phyloP scores from a whole-genome alignment of 1,140 invertebrate species.

The Heliconius hermathena region DNA sequence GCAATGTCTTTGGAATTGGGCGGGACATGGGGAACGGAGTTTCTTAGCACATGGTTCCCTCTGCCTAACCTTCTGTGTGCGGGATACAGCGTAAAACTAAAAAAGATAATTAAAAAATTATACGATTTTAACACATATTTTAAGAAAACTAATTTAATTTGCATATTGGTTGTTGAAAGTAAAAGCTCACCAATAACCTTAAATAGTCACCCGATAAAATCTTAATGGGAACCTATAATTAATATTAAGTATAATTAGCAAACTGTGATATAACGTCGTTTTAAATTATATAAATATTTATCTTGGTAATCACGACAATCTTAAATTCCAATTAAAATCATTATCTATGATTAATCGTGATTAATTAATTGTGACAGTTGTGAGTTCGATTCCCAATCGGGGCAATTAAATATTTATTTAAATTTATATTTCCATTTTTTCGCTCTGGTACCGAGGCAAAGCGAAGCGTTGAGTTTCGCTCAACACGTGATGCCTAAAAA shows the following conservation, averaged over 20 bases:
- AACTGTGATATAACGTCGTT: conserved; percentile 1
- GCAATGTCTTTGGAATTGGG: too few relatives aligned
- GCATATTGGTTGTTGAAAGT: background rate
- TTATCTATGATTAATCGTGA: background rate
- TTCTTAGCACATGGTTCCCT: background rate
- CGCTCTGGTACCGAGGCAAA: too few relatives aligned
- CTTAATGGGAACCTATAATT: background rate
- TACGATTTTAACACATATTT: background rate
- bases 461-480: too few relatives aligned
- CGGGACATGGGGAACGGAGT: too few relatives aligned
- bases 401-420: too few relatives aligned
- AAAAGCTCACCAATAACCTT: background rate
- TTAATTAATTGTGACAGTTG: background rate
- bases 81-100: too few relatives aligned
- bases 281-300: conserved; percentile 7
- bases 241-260: conserved; percentile 6
- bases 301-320: background rate
- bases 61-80: too few relatives aligned
- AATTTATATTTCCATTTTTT: too few relatives aligned
- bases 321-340: background rate
- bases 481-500: too few relatives aligned
- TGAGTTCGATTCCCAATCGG: too few relatives aligned
- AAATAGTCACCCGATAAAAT: background rate
- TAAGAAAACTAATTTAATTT: background rate
- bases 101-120: background rate